Evolutionary conservation across 2,113 vertebrate species (phyloP), one percentile per base, ranked within the genome.

Genomic region (Picathartes gymnocephalus): DNA sequence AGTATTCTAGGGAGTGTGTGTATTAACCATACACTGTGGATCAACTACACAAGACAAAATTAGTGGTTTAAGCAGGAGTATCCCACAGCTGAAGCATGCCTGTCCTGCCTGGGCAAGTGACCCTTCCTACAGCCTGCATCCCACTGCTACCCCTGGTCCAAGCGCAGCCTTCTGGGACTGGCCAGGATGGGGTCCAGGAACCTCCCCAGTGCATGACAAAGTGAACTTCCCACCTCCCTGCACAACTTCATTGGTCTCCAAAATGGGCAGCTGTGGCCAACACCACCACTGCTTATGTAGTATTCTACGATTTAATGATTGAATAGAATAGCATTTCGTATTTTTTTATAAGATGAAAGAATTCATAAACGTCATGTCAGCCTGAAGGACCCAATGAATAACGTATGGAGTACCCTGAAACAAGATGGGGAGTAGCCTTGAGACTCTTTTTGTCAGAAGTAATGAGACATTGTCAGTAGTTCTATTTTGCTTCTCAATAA

Each of bases 131-230:
- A 54, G 40, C 23, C 51, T 14, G 33, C 14, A 83, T 40, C 62
- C 7, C 4, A 10, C 39, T 22, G 39, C 14, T 0, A 0, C 24
- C n/a, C 11, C 5, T 0, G 6, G 16, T 4, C 15, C 22, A 37
- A 76, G 35, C 0, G 0, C 47, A 82, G 40, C 48, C 48, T 56
- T 31, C 17, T 3, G 7, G 8, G 31, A 19, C 37, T 35, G 24
- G 54, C 35, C 3, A 1, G 5, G 40, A 54, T 11, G 39, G 48
- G 17, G n/a, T 37, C 62, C 30, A 47, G 71, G 51, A 47, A 60
- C 12, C 13, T 72, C 13, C 27, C 10, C 44, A 44, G 3, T 1
- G 2, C 1, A 2, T 3, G 19, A 53, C 23, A 42, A 61, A 28
- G 61, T 2, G 4, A 84, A 50, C 23, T 37, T 74, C 35, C 60